Base-by-base conservation (phyloP, 2,797 vertebrate species). In the Sebastes vulpes region DNA sequence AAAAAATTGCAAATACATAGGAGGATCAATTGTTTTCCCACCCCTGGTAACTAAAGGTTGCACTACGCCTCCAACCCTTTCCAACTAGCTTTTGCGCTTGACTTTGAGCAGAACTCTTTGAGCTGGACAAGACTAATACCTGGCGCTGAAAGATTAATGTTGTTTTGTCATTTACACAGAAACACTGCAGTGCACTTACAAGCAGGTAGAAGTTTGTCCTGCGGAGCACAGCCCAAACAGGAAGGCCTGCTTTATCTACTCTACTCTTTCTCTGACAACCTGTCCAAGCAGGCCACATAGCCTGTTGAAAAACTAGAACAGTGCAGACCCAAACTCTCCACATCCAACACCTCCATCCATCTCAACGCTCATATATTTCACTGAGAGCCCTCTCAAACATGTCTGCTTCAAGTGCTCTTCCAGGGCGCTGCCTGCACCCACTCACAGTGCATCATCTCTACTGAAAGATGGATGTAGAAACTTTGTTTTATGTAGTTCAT, bases 331-430 rank as follows among this genome's bases (percentile, higher is more conserved):
- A 80, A 82, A 82, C 61, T 48, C 64, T 61, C 29, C 9, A 18
- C 78, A 46, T 63, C 42, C 56, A 56, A 52, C 42, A 6, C 54
- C 75, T 75, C 57, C 64, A 81, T 81, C 81, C 65, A 67, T 78
- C 72, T 73, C 73, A 67, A 1, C 9, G 75, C 65, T 83, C 71
- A 52, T 84, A 53, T 68, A 74, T 79, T 88, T 77, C 70, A 75
- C 65, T 26, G 54, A 88, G 77, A 89, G 88, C 64, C 31, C 65
- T 71, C 79, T 89, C 72, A 14, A 90, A 82, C 61, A 77, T 65
- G 69, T 83, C 79, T 75, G 75, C 84, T 68, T 81, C 38, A 65
- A 87, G 90, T 74, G 80, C 75, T 72, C 75, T 78, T 76, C 48
- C 72, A 75, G 72, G 23, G 23, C 28, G 12, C 79, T 46, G 50